Evolutionary conservation across 2,113 vertebrate genomes (phyloP).

Genomic region (Columba janthina): DNA sequence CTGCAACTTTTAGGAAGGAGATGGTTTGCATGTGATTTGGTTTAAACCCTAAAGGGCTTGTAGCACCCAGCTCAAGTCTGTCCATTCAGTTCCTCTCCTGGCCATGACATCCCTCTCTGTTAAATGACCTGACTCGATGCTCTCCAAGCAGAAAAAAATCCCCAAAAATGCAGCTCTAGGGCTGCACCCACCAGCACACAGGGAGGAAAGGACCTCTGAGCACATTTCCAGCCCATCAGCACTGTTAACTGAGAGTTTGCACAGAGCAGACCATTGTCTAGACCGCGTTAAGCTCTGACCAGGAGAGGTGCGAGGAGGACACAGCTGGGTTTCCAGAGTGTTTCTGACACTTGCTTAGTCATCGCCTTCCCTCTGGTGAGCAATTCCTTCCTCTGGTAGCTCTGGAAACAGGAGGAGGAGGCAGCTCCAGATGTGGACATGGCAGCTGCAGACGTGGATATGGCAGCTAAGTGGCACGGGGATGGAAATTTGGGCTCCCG

Average conservation of each 20-base stretch:
- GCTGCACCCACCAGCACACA: rapidly evolving
- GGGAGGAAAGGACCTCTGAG: background rate
- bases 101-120: too few species aligned
- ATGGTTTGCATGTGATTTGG: rapidly evolving
- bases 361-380: background rate
- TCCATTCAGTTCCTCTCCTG: background rate
- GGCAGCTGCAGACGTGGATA: background rate
- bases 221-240: background rate
- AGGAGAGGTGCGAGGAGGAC: background rate
- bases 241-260: background rate
- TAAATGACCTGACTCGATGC: rapidly evolving
- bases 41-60: background rate
- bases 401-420: background rate
- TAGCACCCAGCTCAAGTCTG: rapidly evolving
- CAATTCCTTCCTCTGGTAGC: background rate
- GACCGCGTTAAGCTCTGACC: background rate
- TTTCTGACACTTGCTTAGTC: constrained; percentile 31
- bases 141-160: background rate
- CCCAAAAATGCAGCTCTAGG: background rate
- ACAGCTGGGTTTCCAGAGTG: background rate
- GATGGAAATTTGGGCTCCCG: rapidly evolving
- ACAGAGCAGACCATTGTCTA: background rate
- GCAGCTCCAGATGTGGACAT: background rate
- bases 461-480: background rate
- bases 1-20: background rate